Conservation (phyloP, 2,797 vertebrate species). For the Clamator glandarius region DNA sequence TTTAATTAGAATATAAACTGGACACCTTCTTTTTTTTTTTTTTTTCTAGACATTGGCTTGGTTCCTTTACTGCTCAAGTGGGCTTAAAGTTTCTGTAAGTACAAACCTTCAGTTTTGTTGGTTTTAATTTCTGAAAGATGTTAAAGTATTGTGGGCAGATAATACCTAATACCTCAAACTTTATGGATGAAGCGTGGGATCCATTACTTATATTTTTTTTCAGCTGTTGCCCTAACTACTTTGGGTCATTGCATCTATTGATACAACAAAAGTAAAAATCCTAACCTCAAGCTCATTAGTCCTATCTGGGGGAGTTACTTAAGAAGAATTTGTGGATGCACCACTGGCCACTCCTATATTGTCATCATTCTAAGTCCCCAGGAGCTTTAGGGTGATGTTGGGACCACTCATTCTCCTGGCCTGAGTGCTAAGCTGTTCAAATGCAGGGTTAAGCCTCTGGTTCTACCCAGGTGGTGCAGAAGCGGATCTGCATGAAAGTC, state of each 20-base stretch:
- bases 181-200: not conserved
- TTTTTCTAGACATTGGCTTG: not conserved
- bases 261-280: not conserved
- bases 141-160: not conserved
- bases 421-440: not conserved
- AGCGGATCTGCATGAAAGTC: not conserved
- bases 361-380: not conserved
- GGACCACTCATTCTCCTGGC: not conserved
- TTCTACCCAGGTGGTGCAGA: not conserved
- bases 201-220: not conserved
- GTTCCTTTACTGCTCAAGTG: not conserved
- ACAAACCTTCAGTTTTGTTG: not conserved
- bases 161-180: not conserved
- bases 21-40: fast-evolving
- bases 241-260: not conserved
- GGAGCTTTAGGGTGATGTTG: not conserved
- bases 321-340: not conserved
- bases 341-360: not conserved
- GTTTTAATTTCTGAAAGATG: not conserved
- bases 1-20: not conserved
- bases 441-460: not conserved
- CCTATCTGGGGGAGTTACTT: not conserved
- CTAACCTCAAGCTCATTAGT: not conserved
- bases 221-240: not conserved
- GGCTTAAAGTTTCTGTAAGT: not conserved